phyloP scores from a whole-genome alignment of 1,140 invertebrate genomes.

The Andrena cerasifolii region DNA sequence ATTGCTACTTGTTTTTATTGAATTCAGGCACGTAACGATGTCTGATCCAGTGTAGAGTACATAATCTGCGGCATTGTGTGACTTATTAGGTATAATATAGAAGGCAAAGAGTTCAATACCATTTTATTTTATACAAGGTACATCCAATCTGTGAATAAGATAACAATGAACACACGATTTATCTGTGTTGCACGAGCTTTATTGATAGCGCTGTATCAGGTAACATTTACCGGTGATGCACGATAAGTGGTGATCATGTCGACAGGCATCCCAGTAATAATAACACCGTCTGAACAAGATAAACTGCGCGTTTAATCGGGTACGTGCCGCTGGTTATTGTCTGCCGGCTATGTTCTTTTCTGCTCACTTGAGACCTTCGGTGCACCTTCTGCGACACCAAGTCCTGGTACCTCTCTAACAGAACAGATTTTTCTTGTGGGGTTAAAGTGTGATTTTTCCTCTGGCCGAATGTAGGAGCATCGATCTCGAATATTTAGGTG shows the following conservation, averaged over 20 bases:
- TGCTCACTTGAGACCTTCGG: not conserved
- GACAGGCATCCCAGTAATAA: slow-evolving; percentile 32
- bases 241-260: slow-evolving; percentile 7
- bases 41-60: too few species aligned
- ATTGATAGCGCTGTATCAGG: not conserved
- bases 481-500: too few species aligned
- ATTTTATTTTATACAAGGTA: too few species aligned
- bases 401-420: slow-evolving; percentile 27
- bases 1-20: too few species aligned
- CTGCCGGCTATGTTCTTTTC: not conserved
- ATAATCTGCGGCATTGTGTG: too few species aligned
- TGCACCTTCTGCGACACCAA: not conserved
- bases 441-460: too few species aligned
- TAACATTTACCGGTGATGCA: not conserved
- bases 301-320: not conserved
- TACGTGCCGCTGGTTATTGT: slow-evolving; percentile 16
- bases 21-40: too few species aligned
- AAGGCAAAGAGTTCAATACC: too few species aligned
- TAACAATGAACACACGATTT: slow-evolving; percentile 12
- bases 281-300: slow-evolving; percentile 31
- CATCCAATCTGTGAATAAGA: too few species aligned
- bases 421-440: not conserved
- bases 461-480: too few species aligned
- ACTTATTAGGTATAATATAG: too few species aligned
- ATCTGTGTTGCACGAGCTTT: not conserved